Evolutionary conservation across 2,797 vertebrate species (phyloP).

Genomic region (Carapus acus): DNA sequence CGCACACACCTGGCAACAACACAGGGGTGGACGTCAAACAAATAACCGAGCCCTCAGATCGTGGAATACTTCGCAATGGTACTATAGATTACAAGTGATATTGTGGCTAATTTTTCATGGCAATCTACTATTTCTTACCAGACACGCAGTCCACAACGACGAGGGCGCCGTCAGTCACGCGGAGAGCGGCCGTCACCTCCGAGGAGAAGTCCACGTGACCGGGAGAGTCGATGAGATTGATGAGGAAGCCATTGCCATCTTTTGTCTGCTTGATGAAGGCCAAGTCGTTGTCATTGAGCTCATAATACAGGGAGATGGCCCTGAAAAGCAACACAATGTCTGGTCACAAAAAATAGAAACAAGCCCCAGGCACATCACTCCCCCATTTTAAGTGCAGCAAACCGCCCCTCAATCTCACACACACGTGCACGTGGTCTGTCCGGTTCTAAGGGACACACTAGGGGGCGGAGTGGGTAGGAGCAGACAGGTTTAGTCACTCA

Average conservation of each 20-base stretch:
- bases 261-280: conserved; percentile 94
- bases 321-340: conserved; percentile 54
- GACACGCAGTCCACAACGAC: conserved; percentile 95
- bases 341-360: neutral
- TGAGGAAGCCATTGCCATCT: conserved; percentile 88
- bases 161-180: conserved; percentile 92
- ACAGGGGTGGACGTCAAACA: too few species aligned
- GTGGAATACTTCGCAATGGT: too few species aligned
- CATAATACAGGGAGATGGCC: conserved; percentile 90
- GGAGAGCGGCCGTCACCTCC: conserved; percentile 93
- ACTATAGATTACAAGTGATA: too few species aligned
- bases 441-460: too few species aligned
- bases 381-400: too few species aligned
- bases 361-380: too few species aligned
- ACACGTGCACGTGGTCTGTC: too few species aligned
- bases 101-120: too few species aligned
- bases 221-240: conserved; percentile 94
- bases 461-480: too few species aligned
- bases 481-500: conserved; percentile 70
- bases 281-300: conserved; percentile 81
- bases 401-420: too few species aligned
- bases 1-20: conserved; percentile 78
- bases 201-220: conserved; percentile 97
- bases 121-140: conserved; percentile 72
- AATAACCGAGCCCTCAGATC: too few species aligned